Base-by-base conservation (phyloP, 2,113 vertebrate genomes). In the Coturnix japonica region DNA sequence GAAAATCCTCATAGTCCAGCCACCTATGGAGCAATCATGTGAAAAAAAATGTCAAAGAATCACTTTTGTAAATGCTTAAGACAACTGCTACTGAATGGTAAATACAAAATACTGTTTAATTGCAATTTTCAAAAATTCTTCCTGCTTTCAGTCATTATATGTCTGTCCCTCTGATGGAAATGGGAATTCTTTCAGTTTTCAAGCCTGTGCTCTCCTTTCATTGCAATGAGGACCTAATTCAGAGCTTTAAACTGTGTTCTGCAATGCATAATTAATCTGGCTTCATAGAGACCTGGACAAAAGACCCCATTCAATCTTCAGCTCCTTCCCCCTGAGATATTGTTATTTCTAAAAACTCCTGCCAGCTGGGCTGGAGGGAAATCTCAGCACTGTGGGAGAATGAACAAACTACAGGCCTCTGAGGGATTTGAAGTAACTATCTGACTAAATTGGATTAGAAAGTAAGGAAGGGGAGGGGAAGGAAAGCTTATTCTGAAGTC, bases 261-360 rank as follows among this genome's bases (percentile, higher is more conserved):
- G 91, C 96, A 93, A 98, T 98, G 98, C 98, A 99, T 99, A 99
- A 99, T 99, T 98, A 99, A 99, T 99, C 97, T 98, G 98, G 98
- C 98, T 98, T 98, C 98, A 98, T 98, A 97, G 97, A 98, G 97
- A 96, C 96, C 81, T 47, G 97, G 98, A 99, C 98, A 99, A 99
- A 98, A 98, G 98, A 97, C 96, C 97, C 97, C 97, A 99, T 99
- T 99, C 98, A 99, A 97, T 84, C 97, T 97, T 92, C 94, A 97
- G 97, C 97, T 97, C 97, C 96, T 97, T 98, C 98, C 98, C 98
- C 98, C 96, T 96, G 97, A 97, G 98, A 98, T 98, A 98, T 98
- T 98, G 98, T 99, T 98, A 98, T 98, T 98, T 95, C 97, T 97
- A 97, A 97, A 98, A 98, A 98, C 98, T 98, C 98, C 98, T 98